Percentiles rank a stretch among this genome's conserved stretches.
Conservation (phyloP, 2,797 vertebrate species). For the Phrynocephalus vlangalii region DNA sequence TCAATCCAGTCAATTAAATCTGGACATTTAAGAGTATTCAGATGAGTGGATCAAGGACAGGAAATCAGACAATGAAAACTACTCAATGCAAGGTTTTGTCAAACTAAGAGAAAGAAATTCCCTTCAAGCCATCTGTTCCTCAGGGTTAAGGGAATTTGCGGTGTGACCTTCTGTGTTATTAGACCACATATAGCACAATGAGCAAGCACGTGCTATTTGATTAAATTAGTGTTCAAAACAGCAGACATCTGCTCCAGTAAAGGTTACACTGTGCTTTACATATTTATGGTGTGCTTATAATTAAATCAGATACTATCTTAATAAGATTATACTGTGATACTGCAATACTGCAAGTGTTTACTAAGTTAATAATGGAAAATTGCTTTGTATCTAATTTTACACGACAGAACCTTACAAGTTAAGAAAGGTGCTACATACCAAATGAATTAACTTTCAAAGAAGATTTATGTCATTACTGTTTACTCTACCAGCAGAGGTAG, state of each 20-base stretch:
- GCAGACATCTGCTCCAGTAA: slow-evolving; percentile 38
- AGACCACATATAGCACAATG: slow-evolving; percentile 34
- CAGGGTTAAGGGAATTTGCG: slow-evolving; percentile 38
- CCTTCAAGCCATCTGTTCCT: slow-evolving; percentile 40
- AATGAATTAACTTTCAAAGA: slow-evolving; percentile 9
- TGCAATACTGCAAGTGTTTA: slow-evolving; percentile 32
- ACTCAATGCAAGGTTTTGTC: slow-evolving; percentile 37
- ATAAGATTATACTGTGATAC: slow-evolving; percentile 44
- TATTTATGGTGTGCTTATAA: slow-evolving; percentile 43
- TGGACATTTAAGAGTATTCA: slow-evolving; percentile 32
- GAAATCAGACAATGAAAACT: slow-evolving; percentile 37
- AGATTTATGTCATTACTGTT: slow-evolving; percentile 1
- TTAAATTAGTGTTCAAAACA: slow-evolving; percentile 45
- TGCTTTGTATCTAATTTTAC: slow-evolving; percentile 30
- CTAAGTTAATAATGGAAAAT: slow-evolving; percentile 42
- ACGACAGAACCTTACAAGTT: slow-evolving; percentile 3
- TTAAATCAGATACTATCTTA: slow-evolving; percentile 39
- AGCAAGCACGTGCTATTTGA: slow-evolving; percentile 29
- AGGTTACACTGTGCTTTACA: slow-evolving; percentile 45
- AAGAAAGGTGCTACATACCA: neutral
- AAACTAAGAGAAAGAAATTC: slow-evolving; percentile 30
- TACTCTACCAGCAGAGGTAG: neutral
- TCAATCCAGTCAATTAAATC: slow-evolving; percentile 43
- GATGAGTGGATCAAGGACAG: slow-evolving; percentile 43
- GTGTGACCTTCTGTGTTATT: slow-evolving; percentile 46